A percentile compares a stretch with the other conserved stretches of the same genome.
phyloP scores from a whole-genome alignment of 2,797 vertebrate species.

The Thripadectes ignobilis region DNA sequence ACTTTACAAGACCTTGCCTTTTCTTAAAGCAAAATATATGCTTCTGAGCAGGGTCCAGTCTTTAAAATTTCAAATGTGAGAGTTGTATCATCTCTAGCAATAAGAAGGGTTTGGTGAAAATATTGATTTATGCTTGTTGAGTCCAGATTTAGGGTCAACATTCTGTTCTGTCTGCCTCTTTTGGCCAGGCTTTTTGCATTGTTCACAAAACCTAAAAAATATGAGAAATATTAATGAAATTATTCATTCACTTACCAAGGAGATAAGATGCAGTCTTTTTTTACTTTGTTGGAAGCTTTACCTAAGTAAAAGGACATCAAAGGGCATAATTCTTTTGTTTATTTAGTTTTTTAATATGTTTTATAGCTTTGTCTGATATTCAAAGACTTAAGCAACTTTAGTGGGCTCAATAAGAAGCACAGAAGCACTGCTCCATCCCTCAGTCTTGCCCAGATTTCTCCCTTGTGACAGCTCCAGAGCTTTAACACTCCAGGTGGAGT shows the following conservation, averaged over 20 bases:
- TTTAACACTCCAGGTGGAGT: slow-evolving; percentile 15
- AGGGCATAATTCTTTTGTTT: not conserved
- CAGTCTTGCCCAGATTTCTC: not conserved
- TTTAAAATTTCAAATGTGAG: not conserved
- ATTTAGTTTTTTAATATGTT: not conserved
- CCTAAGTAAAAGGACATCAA: not conserved
- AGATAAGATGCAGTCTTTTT: not conserved
- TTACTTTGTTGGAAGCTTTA: not conserved
- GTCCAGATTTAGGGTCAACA: not conserved
- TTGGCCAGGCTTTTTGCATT: not conserved
- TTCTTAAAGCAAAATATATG: not conserved
- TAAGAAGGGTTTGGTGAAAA: not conserved
- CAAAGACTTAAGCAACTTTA: not conserved
- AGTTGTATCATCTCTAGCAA: not conserved
- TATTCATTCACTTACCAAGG: not conserved
- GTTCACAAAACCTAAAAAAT: not conserved
- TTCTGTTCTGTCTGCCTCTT: not conserved
- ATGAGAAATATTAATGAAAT: not conserved
- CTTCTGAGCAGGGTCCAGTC: not conserved
- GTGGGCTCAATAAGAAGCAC: slow-evolving; percentile 13
- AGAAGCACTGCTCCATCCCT: not conserved
- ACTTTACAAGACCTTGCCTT: not conserved
- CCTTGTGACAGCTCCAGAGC: not conserved
- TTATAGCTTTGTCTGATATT: not conserved
- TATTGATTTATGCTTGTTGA: not conserved